Percentiles rank a stretch among this genome's conserved stretches.
Conservation (phyloP, 2,113 vertebrate species). For the Penelope pileata region DNA sequence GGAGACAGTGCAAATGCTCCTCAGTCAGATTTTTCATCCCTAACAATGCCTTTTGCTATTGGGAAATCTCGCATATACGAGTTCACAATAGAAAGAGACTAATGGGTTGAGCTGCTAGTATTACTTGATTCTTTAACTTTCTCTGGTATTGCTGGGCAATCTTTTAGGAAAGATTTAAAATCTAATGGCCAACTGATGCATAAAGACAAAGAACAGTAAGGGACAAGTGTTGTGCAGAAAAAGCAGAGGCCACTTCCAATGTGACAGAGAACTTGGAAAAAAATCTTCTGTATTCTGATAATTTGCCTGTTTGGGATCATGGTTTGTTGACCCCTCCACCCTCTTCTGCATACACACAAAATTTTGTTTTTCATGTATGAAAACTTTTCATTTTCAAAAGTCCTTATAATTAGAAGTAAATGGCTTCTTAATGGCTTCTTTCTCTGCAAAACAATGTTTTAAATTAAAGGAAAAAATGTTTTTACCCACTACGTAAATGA, state of each 20-base stretch:
- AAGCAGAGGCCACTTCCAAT: background rate
- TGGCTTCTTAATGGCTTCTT: conserved; percentile 22
- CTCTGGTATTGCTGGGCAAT: background rate
- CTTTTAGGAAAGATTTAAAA: background rate
- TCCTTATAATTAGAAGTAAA: conserved; percentile 22
- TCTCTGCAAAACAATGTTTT: conserved; percentile 45
- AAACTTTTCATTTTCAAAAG: background rate
- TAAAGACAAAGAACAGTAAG: background rate
- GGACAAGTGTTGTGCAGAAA: background rate
- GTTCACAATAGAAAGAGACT: background rate
- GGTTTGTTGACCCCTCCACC: background rate
- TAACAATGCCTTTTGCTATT: background rate
- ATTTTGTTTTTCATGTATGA: conserved; percentile 18
- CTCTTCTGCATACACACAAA: background rate
- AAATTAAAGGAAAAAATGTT: conserved; percentile 52
- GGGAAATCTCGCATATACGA: background rate
- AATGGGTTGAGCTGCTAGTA: background rate
- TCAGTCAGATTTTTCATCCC: background rate
- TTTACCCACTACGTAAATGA: conserved; percentile 25
- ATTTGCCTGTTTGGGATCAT: background rate
- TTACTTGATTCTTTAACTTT: background rate
- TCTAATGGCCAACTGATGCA: background rate
- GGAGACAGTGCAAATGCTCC: background rate
- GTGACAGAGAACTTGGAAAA: background rate
- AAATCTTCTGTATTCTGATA: background rate